Percentiles rank a stretch among this genome's conserved stretches.
Evolutionary conservation across 2,888 invertebrate genomes (phyloP).

Genomic region (Sylvicola cinctus): DNA sequence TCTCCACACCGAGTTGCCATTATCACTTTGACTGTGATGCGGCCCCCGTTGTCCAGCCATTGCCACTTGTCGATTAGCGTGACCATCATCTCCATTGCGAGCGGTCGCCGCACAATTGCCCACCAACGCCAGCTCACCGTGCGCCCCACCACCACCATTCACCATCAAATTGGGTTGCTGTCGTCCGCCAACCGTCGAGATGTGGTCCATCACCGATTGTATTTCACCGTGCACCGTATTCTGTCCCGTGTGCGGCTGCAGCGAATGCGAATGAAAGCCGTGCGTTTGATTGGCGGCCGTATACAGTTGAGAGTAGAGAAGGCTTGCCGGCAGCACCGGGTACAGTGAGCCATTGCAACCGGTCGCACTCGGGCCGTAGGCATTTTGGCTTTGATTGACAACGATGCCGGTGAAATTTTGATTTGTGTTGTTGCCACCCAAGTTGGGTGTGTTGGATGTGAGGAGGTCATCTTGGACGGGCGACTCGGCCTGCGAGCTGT

Average conservation of each 20-base stretch:
- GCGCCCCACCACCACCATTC: conserved; percentile 16
- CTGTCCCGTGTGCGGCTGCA: conserved; percentile 39
- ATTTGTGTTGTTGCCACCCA: conserved; percentile 31
- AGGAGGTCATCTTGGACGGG: conserved; percentile 61
- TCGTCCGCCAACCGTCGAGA: conserved; percentile 38
- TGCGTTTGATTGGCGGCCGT: conserved; percentile 58
- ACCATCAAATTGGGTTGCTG: conserved; percentile 30
- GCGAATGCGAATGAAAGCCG: conserved; percentile 47
- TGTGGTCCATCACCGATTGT: conserved; percentile 58
- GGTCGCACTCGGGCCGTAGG: conserved; percentile 26
- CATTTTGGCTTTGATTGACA: conserved; percentile 30
- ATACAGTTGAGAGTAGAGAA: conserved; percentile 66
- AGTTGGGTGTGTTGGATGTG: conserved; percentile 39
- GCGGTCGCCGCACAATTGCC: conserved; percentile 25
- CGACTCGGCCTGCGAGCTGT: conserved; percentile 65
- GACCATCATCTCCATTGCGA: conserved; percentile 23
- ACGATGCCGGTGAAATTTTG: conserved; percentile 29
- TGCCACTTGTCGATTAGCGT: conserved; percentile 23
- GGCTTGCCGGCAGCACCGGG: conserved; percentile 59
- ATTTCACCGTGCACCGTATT: conserved; percentile 40
- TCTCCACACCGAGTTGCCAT: conserved; percentile 50
- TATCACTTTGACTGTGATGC: conserved; percentile 26
- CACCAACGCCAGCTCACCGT: conserved; percentile 19
- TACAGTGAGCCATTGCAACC: conserved; percentile 54
- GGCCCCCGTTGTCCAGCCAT: conserved; percentile 3